A percentile compares a stretch with the other conserved stretches of the same genome.
Conservation (phyloP, 2,113 vertebrate species). For the Bufo bufo region DNA sequence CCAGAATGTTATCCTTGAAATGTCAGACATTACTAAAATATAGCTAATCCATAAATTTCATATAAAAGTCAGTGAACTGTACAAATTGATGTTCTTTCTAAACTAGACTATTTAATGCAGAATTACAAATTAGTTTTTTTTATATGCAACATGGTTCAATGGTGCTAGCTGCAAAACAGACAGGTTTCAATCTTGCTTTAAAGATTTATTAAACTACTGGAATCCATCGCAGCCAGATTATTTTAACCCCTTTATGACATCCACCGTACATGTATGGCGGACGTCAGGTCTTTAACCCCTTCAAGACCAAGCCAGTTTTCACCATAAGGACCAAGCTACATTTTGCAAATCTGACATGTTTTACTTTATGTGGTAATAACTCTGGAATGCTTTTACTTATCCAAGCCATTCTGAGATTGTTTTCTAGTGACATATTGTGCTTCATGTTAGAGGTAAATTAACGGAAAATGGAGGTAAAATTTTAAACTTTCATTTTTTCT, state of each 20-base stretch:
- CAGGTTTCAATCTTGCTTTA: conserved; percentile 49
- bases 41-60: conserved; percentile 53
- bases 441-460: too few relatives aligned
- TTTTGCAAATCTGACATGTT: too few relatives aligned
- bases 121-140: conserved; percentile 53
- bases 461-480: too few relatives aligned
- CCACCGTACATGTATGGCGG: background rate
- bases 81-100: conserved; percentile 56
- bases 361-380: too few relatives aligned
- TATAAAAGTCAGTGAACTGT: conserved; percentile 54
- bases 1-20: conserved; percentile 51
- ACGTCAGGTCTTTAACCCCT: too few relatives aligned
- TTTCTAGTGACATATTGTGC: too few relatives aligned
- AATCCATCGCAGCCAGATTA: background rate
- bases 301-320: too few relatives aligned
- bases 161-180: conserved; percentile 48
- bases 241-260: background rate
- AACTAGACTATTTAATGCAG: conserved; percentile 53
- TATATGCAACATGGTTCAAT: conserved; percentile 40
- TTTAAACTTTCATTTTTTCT: too few relatives aligned
- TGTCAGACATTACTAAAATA: conserved; percentile 56
- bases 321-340: too few relatives aligned
- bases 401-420: too few relatives aligned
- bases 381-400: too few relatives aligned
- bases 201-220: conserved; percentile 32